Evolutionary conservation across 37 sponge, comb jelly and placozoan species (phyloP).

Genomic region (Halichondria panicea): DNA sequence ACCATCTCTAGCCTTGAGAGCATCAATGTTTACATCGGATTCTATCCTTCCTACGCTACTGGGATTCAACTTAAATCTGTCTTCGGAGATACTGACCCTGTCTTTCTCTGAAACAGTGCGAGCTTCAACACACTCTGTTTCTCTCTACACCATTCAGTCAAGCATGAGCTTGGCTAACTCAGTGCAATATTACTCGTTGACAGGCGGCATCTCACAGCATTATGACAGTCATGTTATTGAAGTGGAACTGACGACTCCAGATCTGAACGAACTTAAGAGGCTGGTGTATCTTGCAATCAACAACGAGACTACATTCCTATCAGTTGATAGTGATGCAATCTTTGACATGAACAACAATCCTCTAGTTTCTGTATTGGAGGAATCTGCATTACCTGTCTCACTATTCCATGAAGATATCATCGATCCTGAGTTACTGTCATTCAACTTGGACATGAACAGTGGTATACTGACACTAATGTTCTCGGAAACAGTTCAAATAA

Average conservation of each 20-base stretch:
- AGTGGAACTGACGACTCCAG: conserved; percentile 49
- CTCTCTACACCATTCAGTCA: conserved; percentile 46
- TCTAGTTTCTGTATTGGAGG: conserved; percentile 15
- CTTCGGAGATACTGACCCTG: conserved; percentile 73
- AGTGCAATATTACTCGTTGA: conserved; percentile 21
- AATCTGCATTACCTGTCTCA: conserved; percentile 16
- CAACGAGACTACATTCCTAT: conserved; percentile 48
- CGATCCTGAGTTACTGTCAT: conserved; percentile 46
- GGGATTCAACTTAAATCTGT: conserved; percentile 70
- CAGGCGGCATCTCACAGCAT: conserved; percentile 50
- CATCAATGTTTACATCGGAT: conserved; percentile 53
- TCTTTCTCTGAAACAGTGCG: conserved; percentile 85
- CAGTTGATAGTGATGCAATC: conserved; percentile 48
- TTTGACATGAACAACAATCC: conserved; percentile 77
- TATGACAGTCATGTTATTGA: conserved; percentile 51
- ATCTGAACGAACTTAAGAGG: conserved; percentile 71
- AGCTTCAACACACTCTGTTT: conserved; percentile 37
- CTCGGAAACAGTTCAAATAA: conserved; percentile 75
- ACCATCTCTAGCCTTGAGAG: conserved; percentile 21
- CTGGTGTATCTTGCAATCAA: conserved; percentile 48
- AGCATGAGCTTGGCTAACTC: background rate
- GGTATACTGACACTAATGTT: conserved; percentile 73
- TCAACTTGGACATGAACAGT: conserved; percentile 70
- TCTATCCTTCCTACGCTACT: conserved; percentile 49
- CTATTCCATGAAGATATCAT: conserved; percentile 41